Percentiles rank a stretch among this genome's conserved stretches.
phyloP scores from a whole-genome alignment of 2,797 vertebrate species.

The Spondyliosoma cantharus region DNA sequence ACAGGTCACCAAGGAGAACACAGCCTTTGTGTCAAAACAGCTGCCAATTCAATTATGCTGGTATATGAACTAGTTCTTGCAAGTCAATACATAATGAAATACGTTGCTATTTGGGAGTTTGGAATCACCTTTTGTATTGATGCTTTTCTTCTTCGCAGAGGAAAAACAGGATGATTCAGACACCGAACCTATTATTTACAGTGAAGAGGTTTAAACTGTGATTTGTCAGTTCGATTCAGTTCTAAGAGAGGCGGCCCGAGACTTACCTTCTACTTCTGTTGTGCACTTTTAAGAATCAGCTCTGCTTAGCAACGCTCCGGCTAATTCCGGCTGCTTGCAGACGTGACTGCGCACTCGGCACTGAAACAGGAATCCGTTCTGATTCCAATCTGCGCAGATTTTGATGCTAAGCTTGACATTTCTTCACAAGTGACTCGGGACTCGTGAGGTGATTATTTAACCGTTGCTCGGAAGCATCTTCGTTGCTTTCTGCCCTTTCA shows the following conservation, averaged over 20 bases:
- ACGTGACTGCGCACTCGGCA: not conserved
- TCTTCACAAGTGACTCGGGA: not conserved
- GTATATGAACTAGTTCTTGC: not conserved
- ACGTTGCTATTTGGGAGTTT: not conserved
- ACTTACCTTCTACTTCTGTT: not conserved
- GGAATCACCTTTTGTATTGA: not conserved
- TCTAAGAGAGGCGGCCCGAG: not conserved
- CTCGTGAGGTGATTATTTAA: not conserved
- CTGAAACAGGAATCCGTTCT: not conserved
- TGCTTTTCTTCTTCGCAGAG: not conserved
- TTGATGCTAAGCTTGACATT: not conserved
- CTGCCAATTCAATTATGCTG: not conserved
- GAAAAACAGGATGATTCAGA: not conserved
- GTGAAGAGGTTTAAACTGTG: too few relatives aligned
- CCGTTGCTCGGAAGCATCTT: not conserved
- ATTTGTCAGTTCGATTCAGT: too few relatives aligned
- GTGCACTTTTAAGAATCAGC: not conserved
- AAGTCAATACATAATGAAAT: not conserved
- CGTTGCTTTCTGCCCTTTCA: not conserved
- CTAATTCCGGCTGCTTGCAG: not conserved
- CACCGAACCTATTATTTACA: not conserved
- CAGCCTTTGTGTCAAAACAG: not conserved
- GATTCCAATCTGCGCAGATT: not conserved
- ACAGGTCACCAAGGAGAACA: constrained; percentile 44
- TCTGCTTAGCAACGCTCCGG: not conserved